Evolutionary conservation across 2,113 vertebrate genomes (phyloP).

Genomic region (Lepus americanus): DNA sequence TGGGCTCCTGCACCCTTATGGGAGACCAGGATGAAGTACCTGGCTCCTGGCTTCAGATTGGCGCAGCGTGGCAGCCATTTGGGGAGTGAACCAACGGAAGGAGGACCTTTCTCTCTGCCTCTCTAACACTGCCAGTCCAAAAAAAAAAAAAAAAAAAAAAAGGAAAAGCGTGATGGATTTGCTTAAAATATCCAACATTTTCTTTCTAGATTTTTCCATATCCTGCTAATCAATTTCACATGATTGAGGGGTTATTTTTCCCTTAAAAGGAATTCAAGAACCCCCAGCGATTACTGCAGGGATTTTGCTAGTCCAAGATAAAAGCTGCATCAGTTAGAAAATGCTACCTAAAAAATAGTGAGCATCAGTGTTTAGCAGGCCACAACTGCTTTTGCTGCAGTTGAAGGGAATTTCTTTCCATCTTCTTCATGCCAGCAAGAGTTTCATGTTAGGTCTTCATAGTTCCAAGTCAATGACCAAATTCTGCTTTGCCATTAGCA

Average conservation of each 20-base stretch:
- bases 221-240: not conserved
- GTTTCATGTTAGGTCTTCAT: not conserved
- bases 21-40: too few species aligned
- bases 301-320: not conserved
- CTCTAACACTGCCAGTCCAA: too few species aligned
- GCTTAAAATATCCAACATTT: not conserved
- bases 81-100: too few species aligned
- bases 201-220: not conserved
- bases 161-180: not conserved
- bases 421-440: not conserved
- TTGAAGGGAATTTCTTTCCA: not conserved
- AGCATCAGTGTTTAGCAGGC: not conserved
- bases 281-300: not conserved
- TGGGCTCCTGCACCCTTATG: too few species aligned
- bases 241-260: constrained; percentile 22
- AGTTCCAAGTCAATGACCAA: not conserved
- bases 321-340: not conserved
- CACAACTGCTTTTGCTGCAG: not conserved
- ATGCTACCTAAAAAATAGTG: not conserved
- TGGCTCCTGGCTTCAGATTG: too few species aligned
- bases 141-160: too few species aligned
- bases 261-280: constrained; percentile 26
- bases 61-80: too few species aligned
- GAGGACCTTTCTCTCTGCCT: too few species aligned
- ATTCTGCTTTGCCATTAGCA: not conserved